These are phyloP conservation scores for Pterophyllum scalare DNA, from an alignment of 2,113 vertebrate species.

Conservation along the genomic window DNA sequence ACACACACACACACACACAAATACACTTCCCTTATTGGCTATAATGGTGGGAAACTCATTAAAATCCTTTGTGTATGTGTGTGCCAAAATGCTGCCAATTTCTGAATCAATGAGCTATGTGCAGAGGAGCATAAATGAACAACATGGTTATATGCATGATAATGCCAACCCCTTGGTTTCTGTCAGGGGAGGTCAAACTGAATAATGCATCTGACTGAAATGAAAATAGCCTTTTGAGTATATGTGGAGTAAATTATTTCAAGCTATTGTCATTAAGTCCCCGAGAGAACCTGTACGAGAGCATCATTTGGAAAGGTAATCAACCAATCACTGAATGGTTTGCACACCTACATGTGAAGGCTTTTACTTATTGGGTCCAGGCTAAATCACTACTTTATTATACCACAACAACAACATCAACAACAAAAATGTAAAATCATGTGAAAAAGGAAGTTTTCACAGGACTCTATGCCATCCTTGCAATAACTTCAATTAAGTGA, in stretches of 20 bases:
- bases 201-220: slow-evolving; percentile 46
- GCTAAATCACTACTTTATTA: background rate
- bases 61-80: slow-evolving; percentile 45
- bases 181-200: slow-evolving; percentile 53
- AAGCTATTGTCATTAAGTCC: slow-evolving; percentile 14
- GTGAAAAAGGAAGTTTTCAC: background rate
- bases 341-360: background rate
- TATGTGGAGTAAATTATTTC: slow-evolving; percentile 30
- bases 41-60: slow-evolving; percentile 66
- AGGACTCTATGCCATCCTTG: background rate
- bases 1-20: slow-evolving; percentile 43
- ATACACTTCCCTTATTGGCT: slow-evolving; percentile 34
- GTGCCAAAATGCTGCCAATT: slow-evolving; percentile 48
- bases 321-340: slow-evolving; percentile 16
- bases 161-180: slow-evolving; percentile 22
- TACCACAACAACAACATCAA: background rate
- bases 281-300: slow-evolving; percentile 14
- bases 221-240: slow-evolving; percentile 39
- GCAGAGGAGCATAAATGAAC: slow-evolving; percentile 60
- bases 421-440: background rate
- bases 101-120: slow-evolving; percentile 55
- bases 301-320: slow-evolving; percentile 29
- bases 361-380: background rate
- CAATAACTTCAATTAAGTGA: background rate
- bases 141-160: slow-evolving; percentile 64